A percentile compares a stretch with the other conserved stretches of the same genome.
Conservation (phyloP, 1,140 invertebrate species). For the Condylostylus longicornis region DNA sequence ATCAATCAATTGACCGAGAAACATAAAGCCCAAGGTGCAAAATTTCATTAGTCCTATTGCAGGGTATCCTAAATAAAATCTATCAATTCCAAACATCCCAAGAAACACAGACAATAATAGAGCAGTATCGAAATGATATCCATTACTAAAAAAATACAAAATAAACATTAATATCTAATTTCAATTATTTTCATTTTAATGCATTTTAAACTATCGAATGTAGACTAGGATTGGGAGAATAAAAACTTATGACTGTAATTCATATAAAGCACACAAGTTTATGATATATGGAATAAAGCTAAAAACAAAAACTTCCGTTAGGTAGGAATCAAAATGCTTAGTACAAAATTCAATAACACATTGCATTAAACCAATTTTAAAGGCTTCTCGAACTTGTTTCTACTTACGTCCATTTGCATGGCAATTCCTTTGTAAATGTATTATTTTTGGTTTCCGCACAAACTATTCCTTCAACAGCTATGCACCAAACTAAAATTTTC, state of each 20-base stretch:
- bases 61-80: conserved; percentile 94
- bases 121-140: conserved; percentile 83
- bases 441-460: conserved; percentile 66
- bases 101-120: conserved; percentile 86
- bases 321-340: too few species aligned
- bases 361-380: neutral
- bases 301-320: too few species aligned
- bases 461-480: conserved; percentile 63
- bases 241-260: too few species aligned
- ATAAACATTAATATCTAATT: neutral
- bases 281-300: too few species aligned
- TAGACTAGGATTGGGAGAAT: too few species aligned
- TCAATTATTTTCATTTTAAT: neutral
- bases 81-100: conserved; percentile 93
- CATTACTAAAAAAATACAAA: conserved; percentile 54
- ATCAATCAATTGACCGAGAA: conserved; percentile 88
- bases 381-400: neutral
- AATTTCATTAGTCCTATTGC: conserved; percentile 88
- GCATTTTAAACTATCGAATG: too few species aligned
- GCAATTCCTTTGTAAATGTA: conserved; percentile 65
- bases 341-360: too few species aligned
- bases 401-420: conserved; percentile 88
- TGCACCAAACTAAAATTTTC: conserved; percentile 53
- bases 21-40: conserved; percentile 90
- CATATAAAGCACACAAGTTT: too few species aligned